phyloP scores from a whole-genome alignment of 2,113 vertebrate species.

The Aegithalos caudatus region DNA sequence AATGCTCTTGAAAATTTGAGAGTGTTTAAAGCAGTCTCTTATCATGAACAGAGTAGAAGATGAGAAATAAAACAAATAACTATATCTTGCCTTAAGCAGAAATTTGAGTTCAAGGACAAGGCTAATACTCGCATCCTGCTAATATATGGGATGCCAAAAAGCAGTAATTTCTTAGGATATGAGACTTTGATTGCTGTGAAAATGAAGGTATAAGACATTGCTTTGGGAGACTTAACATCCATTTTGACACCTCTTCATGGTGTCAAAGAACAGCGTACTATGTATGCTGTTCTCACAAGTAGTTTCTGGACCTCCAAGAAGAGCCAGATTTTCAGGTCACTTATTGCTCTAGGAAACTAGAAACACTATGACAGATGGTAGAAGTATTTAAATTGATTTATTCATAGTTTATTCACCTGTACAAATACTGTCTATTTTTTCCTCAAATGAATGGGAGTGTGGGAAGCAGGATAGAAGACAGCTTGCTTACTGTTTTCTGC shows the following conservation, averaged over 20 bases:
- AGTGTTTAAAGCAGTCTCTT: neutral
- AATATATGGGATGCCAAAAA: neutral
- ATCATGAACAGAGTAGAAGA: neutral
- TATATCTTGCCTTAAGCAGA: neutral
- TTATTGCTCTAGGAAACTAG: neutral
- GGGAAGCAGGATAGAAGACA: neutral
- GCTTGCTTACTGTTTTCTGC: neutral
- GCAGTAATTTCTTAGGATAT: neutral
- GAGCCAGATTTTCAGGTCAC: neutral
- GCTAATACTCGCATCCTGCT: neutral
- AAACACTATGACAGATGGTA: neutral
- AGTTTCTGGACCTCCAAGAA: neutral
- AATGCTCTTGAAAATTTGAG: neutral
- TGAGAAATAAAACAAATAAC: neutral
- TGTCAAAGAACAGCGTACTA: neutral
- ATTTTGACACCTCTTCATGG: neutral
- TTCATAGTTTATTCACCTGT: conserved; percentile 50
- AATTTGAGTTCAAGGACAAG: neutral
- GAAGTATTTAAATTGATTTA: conserved; percentile 27
- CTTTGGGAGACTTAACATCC: neutral
- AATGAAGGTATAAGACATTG: neutral
- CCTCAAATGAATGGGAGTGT: neutral
- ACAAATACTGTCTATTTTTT: conserved; percentile 2
- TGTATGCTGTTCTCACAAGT: neutral
- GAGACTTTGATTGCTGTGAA: neutral